Conservation (phyloP, 1,140 invertebrate genomes). For the Acromyrmex heyeri region DNA sequence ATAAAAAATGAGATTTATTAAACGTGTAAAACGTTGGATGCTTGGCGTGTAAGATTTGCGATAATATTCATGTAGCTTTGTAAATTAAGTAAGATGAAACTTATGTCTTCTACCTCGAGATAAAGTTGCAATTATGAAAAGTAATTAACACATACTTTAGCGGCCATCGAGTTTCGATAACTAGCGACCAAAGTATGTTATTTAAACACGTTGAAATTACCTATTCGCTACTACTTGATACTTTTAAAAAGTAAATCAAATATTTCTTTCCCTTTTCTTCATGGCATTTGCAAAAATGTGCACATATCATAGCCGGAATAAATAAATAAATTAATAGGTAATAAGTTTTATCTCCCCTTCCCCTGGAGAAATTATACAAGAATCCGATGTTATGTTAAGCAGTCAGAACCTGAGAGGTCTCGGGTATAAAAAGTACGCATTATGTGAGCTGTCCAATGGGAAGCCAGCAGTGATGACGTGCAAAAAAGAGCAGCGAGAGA, state of each 20-base stretch:
- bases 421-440: conserved; percentile 72
- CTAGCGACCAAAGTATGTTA: background rate
- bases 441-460: conserved; percentile 73
- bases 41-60: background rate
- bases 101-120: background rate
- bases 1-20: conserved; percentile 20
- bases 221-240: background rate
- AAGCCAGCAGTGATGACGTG: conserved; percentile 46
- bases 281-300: conserved; percentile 4
- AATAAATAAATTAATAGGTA: conserved; percentile 75
- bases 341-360: conserved; percentile 63
- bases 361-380: conserved; percentile 62
- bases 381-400: conserved; percentile 67
- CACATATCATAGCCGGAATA: conserved; percentile 33
- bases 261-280: background rate
- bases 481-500: conserved; percentile 42
- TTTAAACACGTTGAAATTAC: background rate
- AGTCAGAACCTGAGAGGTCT: conserved; percentile 3
- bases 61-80: background rate
- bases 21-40: conserved; percentile 23
- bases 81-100: conserved; percentile 5
- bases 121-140: conserved; percentile 18
- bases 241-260: background rate
- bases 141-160: conserved; percentile 30
- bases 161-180: background rate